These are phyloP conservation scores for Drosophila macrospina DNA, from an alignment of 2,888 invertebrate genomes.

Conservation along the genomic window DNA sequence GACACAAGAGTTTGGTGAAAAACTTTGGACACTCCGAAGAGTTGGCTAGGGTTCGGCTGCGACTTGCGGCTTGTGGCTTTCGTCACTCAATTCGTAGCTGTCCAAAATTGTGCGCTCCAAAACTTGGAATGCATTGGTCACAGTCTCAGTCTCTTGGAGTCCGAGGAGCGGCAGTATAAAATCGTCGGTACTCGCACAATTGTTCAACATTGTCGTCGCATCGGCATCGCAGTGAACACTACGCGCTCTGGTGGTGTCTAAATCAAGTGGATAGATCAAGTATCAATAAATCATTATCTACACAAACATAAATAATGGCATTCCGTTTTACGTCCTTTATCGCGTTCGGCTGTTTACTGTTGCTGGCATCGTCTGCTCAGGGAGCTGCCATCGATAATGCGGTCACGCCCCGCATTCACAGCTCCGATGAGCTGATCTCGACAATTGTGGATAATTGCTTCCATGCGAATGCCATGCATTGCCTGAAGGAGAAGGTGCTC, in stretches of 20 bases:
- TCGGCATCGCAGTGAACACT: conserved; percentile 83
- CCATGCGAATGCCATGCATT: conserved; percentile 89
- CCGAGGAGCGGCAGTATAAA: conserved; percentile 86
- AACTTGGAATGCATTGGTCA: conserved; percentile 47
- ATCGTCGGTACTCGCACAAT: conserved; percentile 83
- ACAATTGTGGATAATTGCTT: conserved; percentile 91
- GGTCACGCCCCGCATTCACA: conserved; percentile 87
- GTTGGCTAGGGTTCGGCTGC: conserved; percentile 50
- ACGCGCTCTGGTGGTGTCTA: conserved; percentile 72
- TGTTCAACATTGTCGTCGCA: conserved; percentile 85
- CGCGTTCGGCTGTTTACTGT: conserved; percentile 86
- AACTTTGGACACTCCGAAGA: conserved; percentile 66
- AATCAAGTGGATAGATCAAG: conserved; percentile 38
- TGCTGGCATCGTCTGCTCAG: conserved; percentile 86
- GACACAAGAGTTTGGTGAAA: conserved; percentile 67
- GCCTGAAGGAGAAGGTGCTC: conserved; percentile 92
- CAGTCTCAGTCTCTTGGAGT: conserved; percentile 42
- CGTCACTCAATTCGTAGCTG: conserved; percentile 70
- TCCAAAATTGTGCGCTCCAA: conserved; percentile 75
- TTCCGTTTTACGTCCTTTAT: conserved; percentile 86
- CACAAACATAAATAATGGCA: conserved; percentile 72
- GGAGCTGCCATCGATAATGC: conserved; percentile 87
- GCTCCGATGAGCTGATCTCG: conserved; percentile 90
- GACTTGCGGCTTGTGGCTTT: conserved; percentile 56
- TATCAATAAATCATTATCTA: conserved; percentile 13